Conservation (phyloP, 2,888 invertebrate species). For the Drosophila pegasa region DNA sequence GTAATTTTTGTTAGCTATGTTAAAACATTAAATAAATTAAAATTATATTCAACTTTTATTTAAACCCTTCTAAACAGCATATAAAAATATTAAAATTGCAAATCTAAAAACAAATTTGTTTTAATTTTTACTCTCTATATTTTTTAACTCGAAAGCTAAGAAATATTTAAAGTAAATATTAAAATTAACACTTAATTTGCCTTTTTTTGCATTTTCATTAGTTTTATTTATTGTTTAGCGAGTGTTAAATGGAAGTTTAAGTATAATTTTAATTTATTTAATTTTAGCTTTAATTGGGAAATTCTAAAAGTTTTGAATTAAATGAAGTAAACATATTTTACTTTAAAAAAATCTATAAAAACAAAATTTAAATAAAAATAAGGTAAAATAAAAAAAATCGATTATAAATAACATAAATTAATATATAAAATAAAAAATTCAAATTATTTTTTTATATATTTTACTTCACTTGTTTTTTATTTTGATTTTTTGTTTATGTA, state of each 20-base stretch:
- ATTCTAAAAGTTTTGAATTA: neutral
- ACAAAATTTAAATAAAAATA: neutral
- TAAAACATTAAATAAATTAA: conserved; percentile 1
- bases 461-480: conserved; percentile 59
- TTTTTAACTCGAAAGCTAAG: neutral
- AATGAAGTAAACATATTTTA: neutral
- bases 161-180: neutral
- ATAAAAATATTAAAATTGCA: conserved; percentile 7
- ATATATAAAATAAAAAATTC: too few species aligned
- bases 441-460: conserved; percentile 19
- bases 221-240: conserved; percentile 1
- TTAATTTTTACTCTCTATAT: conserved; percentile 1
- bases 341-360: neutral
- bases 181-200: neutral
- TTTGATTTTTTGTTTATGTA: conserved; percentile 60
- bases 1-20: neutral
- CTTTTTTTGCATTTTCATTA: conserved; percentile 1
- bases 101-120: neutral
- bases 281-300: neutral
- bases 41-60: neutral
- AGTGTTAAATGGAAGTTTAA: neutral
- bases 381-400: neutral
- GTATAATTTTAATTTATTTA: neutral
- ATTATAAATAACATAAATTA: neutral
- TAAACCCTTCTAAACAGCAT: neutral